Base-by-base conservation (phyloP, 37 sponge, comb jelly and placozoan genomes). In the Cliona cf. orientalis region DNA sequence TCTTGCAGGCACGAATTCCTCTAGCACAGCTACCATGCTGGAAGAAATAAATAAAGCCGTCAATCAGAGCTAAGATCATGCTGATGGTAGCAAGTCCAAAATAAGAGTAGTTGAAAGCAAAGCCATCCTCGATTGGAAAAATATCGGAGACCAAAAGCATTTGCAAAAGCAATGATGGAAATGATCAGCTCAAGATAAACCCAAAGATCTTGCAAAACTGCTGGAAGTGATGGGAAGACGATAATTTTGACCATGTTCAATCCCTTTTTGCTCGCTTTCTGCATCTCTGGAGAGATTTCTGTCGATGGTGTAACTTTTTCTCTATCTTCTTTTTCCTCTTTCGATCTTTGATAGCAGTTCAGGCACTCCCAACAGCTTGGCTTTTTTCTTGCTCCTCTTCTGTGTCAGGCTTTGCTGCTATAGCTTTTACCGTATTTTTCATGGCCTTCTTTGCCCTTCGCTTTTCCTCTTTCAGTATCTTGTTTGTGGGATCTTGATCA, bases 161-260 rank as follows among this genome's bases (percentile, higher is more conserved):
- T 33, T 5, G 43, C 17, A 28, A 82, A 72, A 19, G 71, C 72
- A 72, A 60, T 42, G 5, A 85, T 1, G 9, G 86, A 62, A 36
- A 85, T 76, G n/a, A 21, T 22, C 22, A 85, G 43, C 61, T 85
- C 86, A 43, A 68, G 59, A 12, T 68, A 69, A 12, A 85, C 86
- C 86, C 86, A 85, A 4, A 70, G 46, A 58, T 77, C 86, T 36
- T 58, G 55, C 1, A 85, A 9, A 7, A 85, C 5, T 22, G 36
- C 46, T 37, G 86, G 78, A 23, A 85, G 14, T 9, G 63, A 62
- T 0, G 86, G 86, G 58, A 85, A 69, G 11, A 77, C 26, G 1
- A 85, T n/a, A 9, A 69, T 76, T 53, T 63, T 68, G n/a, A 70
- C 37, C 69, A 85, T 85, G 3, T 76, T 26, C n/a, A 42, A 9